Evolutionary conservation across 2,888 invertebrate genomes (phyloP).

Genomic region (Linnaemya tessellans): DNA sequence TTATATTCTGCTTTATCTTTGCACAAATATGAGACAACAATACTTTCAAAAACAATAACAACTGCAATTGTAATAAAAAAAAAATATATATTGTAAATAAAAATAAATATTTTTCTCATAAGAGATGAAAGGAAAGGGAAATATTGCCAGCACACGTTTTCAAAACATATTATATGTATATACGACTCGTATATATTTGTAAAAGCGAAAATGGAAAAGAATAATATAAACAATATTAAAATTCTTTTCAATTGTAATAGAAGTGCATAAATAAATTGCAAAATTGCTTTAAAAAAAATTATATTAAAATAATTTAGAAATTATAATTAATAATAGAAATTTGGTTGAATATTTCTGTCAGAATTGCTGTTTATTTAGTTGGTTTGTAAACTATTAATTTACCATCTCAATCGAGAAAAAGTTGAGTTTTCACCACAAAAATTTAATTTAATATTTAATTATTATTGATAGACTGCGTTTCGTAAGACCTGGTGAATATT

Average conservation of each 20-base stretch:
- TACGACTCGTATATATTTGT: neutral
- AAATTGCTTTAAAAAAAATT: neutral
- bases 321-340: no score
- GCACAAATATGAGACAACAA: neutral
- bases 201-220: neutral
- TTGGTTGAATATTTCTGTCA: neutral
- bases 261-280: neutral
- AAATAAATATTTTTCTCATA: constrained; percentile 12
- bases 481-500: no score
- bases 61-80: constrained; percentile 5
- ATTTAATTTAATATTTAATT: no score
- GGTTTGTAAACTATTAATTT: no score
- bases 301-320: neutral
- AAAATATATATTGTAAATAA: constrained; percentile 26
- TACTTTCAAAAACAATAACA: neutral
- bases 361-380: neutral
- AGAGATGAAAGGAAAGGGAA: constrained; percentile 14
- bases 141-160: constrained; percentile 41
- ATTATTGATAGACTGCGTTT: no score
- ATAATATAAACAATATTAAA: neutral
- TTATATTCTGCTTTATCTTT: constrained; percentile 24
- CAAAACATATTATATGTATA: neutral
- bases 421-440: no score
- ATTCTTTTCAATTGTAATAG: neutral
- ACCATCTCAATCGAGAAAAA: no score